Evolutionary conservation across 2,888 invertebrate genomes (phyloP), one percentile per base, ranked within the genome.

Genomic region (Philereme transversata): DNA sequence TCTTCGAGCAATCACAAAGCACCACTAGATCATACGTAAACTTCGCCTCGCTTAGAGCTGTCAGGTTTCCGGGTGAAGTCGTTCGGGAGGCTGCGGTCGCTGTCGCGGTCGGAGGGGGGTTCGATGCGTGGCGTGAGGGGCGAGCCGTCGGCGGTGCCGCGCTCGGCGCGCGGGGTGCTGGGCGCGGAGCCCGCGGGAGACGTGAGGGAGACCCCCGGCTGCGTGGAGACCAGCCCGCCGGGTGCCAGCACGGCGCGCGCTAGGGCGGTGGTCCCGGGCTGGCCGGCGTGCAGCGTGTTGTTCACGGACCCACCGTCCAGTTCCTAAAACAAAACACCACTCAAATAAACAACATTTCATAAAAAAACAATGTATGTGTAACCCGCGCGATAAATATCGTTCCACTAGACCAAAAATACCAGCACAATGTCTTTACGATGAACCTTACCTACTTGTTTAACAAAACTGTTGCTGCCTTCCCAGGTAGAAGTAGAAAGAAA

Each of bases 171-270:
- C 5, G 89, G 87, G 6, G 83, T 83, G 93, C 88, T 40, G 94
- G 93, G 34, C 88, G 87, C 48, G 7, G 87, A 48, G n/a, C 93
- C 89, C 0, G 94, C 92, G 38, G 95, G 81, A 76, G 95, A 94
- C 3, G 94, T 92, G 66, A 8, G 95, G 93, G 4, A 94, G 22
- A 22, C 22, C 22, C 22, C 22, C 22, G 22, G 22, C 22, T 1
- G 22, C 22, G 22, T 22, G 2, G 94, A 90, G 52, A 91, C 83
- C 1, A 93, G 90, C 49, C 92, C 88, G 5, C 93, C 90, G 0
- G 93, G 86, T 48, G 96, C 94, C 4, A 96, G 86, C 8, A 97
- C 95, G 0, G 96, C 96, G 79, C 96, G 96, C 4, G 97, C 97
- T 63, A 97, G 87, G 5, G 97, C 96, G 1, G 96, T 94, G 0